phyloP scores from a whole-genome alignment of 2,797 vertebrate genomes.

The Rhincodon typus region DNA sequence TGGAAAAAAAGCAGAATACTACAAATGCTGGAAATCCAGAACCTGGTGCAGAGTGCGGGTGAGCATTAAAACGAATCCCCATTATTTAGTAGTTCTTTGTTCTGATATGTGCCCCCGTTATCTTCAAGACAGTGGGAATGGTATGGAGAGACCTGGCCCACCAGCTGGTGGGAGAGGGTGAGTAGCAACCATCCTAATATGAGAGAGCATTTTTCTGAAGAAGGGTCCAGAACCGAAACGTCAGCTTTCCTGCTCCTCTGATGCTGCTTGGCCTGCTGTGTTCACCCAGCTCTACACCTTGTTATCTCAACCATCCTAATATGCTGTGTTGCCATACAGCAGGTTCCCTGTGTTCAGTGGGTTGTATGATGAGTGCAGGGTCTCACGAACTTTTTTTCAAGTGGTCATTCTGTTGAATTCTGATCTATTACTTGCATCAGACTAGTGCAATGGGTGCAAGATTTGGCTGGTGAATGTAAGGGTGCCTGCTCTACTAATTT shows the following conservation, averaged over 20 bases:
- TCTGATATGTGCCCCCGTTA: too few relatives aligned
- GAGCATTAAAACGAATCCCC: too few relatives aligned
- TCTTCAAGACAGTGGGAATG: too few relatives aligned
- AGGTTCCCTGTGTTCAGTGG: not conserved
- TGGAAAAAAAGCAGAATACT: not conserved
- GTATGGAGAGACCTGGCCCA: not conserved
- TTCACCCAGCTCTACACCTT: too few relatives aligned
- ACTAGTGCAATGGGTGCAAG: not conserved
- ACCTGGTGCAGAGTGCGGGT: not conserved
- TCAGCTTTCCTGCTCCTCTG: too few relatives aligned
- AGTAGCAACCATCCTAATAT: too few relatives aligned
- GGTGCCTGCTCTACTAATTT: not conserved
- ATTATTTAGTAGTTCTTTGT: too few relatives aligned
- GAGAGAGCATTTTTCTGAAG: too few relatives aligned
- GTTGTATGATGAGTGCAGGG: not conserved
- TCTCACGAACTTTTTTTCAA: not conserved
- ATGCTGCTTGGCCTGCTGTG: too few relatives aligned
- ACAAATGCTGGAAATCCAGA: not conserved
- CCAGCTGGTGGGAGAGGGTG: not conserved
- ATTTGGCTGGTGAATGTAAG: not conserved
- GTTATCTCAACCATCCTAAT: not conserved
- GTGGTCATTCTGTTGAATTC: not conserved
- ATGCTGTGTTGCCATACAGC: not conserved
- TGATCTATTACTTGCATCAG: not conserved
- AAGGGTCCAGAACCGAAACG: too few relatives aligned